Conservation (phyloP, 2,113 vertebrate species). For the Corvus moneduloides region DNA sequence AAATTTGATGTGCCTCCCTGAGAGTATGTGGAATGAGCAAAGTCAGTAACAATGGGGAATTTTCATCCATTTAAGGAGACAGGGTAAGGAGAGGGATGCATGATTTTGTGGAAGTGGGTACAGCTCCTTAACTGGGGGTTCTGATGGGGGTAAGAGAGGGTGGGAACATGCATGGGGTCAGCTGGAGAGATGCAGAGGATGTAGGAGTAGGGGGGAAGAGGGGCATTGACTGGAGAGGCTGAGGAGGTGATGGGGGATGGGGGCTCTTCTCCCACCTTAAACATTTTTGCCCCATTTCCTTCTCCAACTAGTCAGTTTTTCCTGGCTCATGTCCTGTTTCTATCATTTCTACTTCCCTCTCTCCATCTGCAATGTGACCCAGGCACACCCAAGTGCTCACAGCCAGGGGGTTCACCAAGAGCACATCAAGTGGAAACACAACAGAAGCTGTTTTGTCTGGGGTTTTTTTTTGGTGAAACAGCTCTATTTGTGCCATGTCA, state of each 20-base stretch:
- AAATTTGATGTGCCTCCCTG: neutral
- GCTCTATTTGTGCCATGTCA: neutral
- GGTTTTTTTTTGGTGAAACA: neutral
- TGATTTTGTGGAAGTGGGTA: neutral
- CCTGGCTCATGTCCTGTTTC: neutral
- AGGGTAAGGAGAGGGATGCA: neutral
- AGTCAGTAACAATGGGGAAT: neutral
- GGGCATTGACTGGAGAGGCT: neutral
- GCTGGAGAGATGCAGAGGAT: neutral
- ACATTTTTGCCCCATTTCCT: neutral
- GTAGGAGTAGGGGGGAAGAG: fast-evolving
- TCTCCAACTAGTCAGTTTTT: neutral
- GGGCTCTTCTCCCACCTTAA: neutral
- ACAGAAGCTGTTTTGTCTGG: neutral
- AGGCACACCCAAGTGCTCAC: fast-evolving
- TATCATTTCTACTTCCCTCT: too few species aligned
- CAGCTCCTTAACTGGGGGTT: neutral
- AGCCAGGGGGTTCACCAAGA: neutral
- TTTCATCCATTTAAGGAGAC: neutral
- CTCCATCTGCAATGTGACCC: neutral
- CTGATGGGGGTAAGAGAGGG: neutral
- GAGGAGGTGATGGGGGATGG: neutral
- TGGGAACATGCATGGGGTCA: neutral
- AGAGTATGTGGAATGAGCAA: neutral
- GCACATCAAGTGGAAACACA: neutral